phyloP scores from a whole-genome alignment of 2,113 vertebrate genomes.

The Emberiza fucata region DNA sequence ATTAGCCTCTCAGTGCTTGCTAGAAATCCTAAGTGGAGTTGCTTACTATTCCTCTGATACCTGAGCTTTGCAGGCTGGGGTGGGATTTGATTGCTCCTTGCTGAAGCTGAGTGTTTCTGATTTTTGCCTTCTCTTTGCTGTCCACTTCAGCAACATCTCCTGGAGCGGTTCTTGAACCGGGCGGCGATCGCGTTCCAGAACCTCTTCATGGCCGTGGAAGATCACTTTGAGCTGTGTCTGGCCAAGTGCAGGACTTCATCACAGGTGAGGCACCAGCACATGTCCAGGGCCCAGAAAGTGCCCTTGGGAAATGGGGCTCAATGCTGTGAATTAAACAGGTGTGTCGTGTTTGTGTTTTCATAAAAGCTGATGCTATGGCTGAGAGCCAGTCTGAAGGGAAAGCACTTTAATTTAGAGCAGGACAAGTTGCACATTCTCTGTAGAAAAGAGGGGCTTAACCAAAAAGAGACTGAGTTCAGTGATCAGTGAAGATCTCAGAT shows the following conservation, averaged over 20 bases:
- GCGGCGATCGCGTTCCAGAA: slow-evolving; percentile 94
- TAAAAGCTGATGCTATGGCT: neutral
- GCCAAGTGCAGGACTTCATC: slow-evolving; percentile 97
- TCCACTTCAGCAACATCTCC: slow-evolving; percentile 84
- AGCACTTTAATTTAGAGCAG: neutral
- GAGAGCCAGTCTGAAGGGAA: neutral
- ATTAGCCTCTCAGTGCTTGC: neutral
- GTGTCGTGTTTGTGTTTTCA: neutral
- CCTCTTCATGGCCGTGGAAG: slow-evolving; percentile 94
- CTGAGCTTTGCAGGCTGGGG: neutral
- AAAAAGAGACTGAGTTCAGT: neutral
- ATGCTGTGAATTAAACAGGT: neutral
- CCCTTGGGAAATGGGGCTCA: neutral
- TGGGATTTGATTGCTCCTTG: neutral
- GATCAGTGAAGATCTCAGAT: neutral
- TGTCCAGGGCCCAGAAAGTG: neutral
- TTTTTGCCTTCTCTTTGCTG: neutral
- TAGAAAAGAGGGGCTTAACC: neutral
- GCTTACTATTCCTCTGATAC: neutral
- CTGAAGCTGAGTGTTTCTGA: neutral
- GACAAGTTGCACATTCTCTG: fast-evolving
- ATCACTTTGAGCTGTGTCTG: slow-evolving; percentile 95
- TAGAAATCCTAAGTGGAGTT: neutral
- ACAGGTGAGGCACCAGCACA: slow-evolving; percentile 77
- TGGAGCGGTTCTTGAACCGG: slow-evolving; percentile 92